Base-by-base conservation (phyloP, 2,888 invertebrate species). In the Crematogaster levior region DNA sequence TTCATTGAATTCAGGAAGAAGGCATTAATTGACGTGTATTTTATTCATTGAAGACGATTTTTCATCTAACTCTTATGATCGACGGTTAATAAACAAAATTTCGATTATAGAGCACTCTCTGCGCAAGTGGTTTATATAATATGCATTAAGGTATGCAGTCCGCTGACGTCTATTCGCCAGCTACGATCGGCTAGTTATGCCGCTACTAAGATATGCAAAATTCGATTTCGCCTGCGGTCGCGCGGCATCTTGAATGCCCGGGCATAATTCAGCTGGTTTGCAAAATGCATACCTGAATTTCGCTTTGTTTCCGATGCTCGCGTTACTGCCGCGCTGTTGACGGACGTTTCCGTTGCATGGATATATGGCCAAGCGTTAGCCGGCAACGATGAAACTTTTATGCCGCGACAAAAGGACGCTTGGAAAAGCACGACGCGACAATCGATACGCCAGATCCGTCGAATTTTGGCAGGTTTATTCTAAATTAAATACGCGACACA, bases 181-280 rank as follows among this genome's bases (percentile, higher is more conserved):
- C 18, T 27, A 75, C 27, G 63, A 75, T 53, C 65, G 75, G 51
- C 27, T 65, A 75, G 65, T 63, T 63, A 63, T n/a, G 4, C 37
- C 37, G 15, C 40, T 75, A 10, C 75, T 75, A 75, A 75, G 75
- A 75, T 75, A 75, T 75, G 75, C 65, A 75, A 75, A 75, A 75
- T 75, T 75, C 75, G 75, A 75, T 75, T 65, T 75, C 75, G 40
- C 65, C 5, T 65, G 65, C 10, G 60, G 73, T 60, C 46, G 60
- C 73, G 34, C 21, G 51, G 65, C 75, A 40, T 75, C 75, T 40
- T n/a, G 37, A 12, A 51, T 63, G 37, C 24, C 24, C 27, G 21
- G n/a, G 51, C 65, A 65, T 75, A 75, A 75, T 75, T 75, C 27
- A 75, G 27, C 15, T 18, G 48, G 4, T 18, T 46, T 75, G 65